Evolutionary conservation across 2,113 vertebrate species (phyloP), one percentile per base, ranked within the genome.

Genomic region (Melanerpes formicivorus): DNA sequence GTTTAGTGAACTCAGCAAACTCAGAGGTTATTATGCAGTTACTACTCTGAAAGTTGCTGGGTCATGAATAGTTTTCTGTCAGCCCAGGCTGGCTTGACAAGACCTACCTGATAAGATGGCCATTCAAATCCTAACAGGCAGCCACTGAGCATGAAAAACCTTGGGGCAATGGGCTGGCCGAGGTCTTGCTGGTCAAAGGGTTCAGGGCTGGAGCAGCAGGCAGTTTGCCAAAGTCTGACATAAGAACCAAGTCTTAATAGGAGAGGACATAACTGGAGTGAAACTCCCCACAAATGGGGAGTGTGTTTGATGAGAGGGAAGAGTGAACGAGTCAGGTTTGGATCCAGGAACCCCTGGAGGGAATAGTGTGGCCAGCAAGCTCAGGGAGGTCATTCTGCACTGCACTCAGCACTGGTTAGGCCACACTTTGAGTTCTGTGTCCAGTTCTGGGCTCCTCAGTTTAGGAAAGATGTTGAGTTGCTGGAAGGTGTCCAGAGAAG

Each of bases 271-370:
- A 78, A 67, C 34, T 17, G 76, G 40, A 44, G 3, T 14, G 14
- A 76, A 66, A 13, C 8, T 5, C 15, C 9, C 19, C 19, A 19
- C 74, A 72, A 27, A 8, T 44, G 18, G 13, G 22, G 44, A 78
- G 4, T 32, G 11, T 71, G 17, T 72, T 69, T 65, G 48, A 27
- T 18, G 26, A 72, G 18, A 7, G 8, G 9, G 7, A 87, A 62
- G 18, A 32, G 9, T 0, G 1, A 2, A 14, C 46, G 10, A 50
- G 14, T 16, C 7, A 26, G 29, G 26, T 75, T 60, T 80, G 32
- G 9, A 78, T 44, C 27, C 26, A 48, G 52, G 14, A 69, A 12
- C 5, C 0, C 2, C n/a, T 0, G 0, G 15, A 74, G 9, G 7
- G 4, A 34, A 34, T 7, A 34, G 34, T 34, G 34, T 34, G 34